Evolutionary conservation across 2,888 invertebrate species (phyloP).

Genomic region (Sphaerophoria rueppellii): DNA sequence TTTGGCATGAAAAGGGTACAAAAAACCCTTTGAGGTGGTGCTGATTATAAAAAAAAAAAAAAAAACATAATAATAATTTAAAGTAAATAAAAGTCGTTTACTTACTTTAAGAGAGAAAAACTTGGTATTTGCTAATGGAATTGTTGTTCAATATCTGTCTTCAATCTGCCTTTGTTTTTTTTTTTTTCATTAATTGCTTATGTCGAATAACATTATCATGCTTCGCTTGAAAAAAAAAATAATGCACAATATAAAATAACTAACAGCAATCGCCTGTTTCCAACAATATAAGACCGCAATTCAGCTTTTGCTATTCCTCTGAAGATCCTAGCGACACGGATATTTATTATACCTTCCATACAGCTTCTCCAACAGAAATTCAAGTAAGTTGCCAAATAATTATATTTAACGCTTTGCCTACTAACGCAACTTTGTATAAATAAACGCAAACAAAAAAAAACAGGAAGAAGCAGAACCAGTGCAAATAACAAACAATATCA

Average conservation of each 20-base stretch:
- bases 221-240: conserved; percentile 25
- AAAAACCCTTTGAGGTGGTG: no score
- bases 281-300: conserved; percentile 79
- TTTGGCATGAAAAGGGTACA: no score
- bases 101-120: no score
- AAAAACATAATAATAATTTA: no score
- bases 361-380: conserved; percentile 53
- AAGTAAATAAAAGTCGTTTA: no score
- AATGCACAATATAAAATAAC: conserved; percentile 57
- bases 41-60: no score
- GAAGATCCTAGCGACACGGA: conserved; percentile 78
- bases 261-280: conserved; percentile 74
- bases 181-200: neutral
- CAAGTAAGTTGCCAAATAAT: conserved; percentile 64
- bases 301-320: conserved; percentile 81
- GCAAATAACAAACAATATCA: conserved; percentile 33
- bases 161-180: no score
- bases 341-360: conserved; percentile 75
- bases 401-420: conserved; percentile 34
- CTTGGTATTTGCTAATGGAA: no score
- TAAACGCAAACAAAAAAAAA: conserved; percentile 1
- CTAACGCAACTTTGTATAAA: conserved; percentile 34
- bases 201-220: conserved; percentile 26
- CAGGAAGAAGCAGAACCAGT: conserved; percentile 9
- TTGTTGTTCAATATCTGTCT: no score